These are phyloP conservation scores for Rhadinocentrus ornatus DNA, from an alignment of 2,797 vertebrate genomes.

Conservation along the genomic window DNA sequence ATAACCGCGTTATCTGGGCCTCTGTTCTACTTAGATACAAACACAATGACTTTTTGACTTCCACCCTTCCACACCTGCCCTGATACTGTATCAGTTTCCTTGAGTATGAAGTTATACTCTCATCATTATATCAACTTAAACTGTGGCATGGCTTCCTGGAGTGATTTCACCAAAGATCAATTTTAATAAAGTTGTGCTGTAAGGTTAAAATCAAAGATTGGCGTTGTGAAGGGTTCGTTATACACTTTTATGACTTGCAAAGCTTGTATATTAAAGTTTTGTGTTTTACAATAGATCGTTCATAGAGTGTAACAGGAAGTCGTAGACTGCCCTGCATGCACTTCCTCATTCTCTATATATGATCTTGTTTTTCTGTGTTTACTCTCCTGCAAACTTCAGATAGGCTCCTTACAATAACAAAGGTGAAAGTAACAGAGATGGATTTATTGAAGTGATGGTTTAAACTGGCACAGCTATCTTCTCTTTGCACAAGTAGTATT, in stretches of 20 bases:
- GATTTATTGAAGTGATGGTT: background rate
- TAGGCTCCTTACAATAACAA: background rate
- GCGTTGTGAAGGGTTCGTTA: background rate
- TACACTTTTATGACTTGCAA: background rate
- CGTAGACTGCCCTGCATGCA: slow-evolving; percentile 15
- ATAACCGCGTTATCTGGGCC: slow-evolving; percentile 12
- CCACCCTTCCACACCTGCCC: slow-evolving; percentile 7
- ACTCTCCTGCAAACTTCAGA: background rate
- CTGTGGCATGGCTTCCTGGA: slow-evolving; percentile 11
- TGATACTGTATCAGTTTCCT: slow-evolving; percentile 7
- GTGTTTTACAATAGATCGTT: background rate
- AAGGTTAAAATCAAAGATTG: background rate
- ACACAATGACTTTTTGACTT: slow-evolving; percentile 7
- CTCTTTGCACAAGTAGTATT: background rate
- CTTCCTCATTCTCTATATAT: slow-evolving; percentile 52
- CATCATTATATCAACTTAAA: background rate
- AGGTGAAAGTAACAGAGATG: background rate
- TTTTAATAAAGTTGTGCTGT: background rate
- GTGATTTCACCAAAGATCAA: slow-evolving; percentile 20
- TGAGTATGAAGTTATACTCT: background rate
- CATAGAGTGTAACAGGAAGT: slow-evolving; percentile 54
- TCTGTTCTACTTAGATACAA: slow-evolving; percentile 27
- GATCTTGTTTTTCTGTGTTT: slow-evolving; percentile 17
- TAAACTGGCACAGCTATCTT: background rate
- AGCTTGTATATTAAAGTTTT: background rate